A percentile compares a stretch with the other conserved stretches of the same genome.
Evolutionary conservation across 2,797 vertebrate genomes (phyloP).

Genomic region (Clarias laeviceps): DNA sequence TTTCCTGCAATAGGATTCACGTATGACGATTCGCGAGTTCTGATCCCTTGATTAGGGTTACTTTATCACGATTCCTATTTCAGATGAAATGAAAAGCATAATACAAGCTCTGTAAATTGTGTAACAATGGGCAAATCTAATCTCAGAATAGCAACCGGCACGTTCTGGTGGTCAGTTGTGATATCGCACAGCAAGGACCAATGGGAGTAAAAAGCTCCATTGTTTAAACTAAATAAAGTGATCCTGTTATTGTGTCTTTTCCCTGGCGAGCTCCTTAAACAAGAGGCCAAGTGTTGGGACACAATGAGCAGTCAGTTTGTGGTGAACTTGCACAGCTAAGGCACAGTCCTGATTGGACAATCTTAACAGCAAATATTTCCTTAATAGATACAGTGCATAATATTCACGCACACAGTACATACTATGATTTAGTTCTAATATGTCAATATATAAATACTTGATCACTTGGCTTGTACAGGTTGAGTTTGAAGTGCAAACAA

Average conservation of each 20-base stretch:
- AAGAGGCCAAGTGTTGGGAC: constrained; percentile 60
- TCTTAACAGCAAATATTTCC: background rate
- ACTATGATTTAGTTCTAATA: background rate
- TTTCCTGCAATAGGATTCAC: background rate
- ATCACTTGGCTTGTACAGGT: background rate
- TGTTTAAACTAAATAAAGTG: constrained; percentile 44
- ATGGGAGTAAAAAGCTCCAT: constrained; percentile 44
- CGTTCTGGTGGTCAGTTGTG: background rate
- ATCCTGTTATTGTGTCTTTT: constrained; percentile 45
- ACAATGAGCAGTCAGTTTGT: constrained; percentile 63
- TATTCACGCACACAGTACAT: background rate
- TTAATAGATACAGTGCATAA: background rate
- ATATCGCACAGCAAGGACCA: background rate
- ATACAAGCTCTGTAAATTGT: background rate
- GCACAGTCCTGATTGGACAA: constrained; percentile 8
- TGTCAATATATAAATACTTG: background rate
- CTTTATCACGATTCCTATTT: background rate
- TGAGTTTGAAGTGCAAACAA: background rate
- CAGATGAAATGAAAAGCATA: background rate
- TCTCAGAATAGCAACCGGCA: background rate
- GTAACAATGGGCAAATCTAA: background rate
- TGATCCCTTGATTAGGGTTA: background rate
- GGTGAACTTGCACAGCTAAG: constrained; percentile 26
- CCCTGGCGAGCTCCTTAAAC: constrained; percentile 47
- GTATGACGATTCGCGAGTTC: background rate